Conservation (phyloP, 2,888 invertebrate species). For the Phanerotoma sp. region DNA sequence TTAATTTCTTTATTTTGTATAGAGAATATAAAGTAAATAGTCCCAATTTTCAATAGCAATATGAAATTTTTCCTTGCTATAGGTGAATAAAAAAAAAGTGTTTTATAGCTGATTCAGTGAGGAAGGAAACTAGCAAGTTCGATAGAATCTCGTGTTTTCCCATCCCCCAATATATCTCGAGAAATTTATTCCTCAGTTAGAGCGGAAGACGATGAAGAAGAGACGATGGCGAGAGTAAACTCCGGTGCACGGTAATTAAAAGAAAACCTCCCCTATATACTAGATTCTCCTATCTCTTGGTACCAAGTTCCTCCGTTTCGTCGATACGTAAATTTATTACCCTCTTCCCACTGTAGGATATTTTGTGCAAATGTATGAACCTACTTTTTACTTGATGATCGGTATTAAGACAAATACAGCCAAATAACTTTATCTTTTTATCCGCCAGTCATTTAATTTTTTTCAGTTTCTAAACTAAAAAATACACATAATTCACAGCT, state of each 20-base stretch:
- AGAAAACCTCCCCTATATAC: slow-evolving; percentile 19
- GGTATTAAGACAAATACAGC: neutral
- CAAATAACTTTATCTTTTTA: neutral
- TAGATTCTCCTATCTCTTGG: slow-evolving; percentile 1
- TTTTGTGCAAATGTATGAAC: neutral
- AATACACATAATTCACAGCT: neutral
- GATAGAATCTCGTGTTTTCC: slow-evolving; percentile 23
- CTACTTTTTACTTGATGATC: slow-evolving; percentile 3
- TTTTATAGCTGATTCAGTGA: neutral
- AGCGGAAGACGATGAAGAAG: slow-evolving; percentile 7
- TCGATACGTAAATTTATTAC: slow-evolving; percentile 34
- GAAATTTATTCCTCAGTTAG: slow-evolving; percentile 25
- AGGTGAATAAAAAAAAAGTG: too few relatives aligned
- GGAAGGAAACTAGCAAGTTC: slow-evolving; percentile 31
- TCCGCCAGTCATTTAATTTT: neutral
- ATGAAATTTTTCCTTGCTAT: too few relatives aligned
- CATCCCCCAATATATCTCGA: neutral
- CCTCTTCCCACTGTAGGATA: slow-evolving; percentile 12
- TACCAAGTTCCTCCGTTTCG: slow-evolving; percentile 8
- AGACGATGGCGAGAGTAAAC: slow-evolving; percentile 23
- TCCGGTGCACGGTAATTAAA: slow-evolving; percentile 31
- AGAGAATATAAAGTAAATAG: too few relatives aligned
- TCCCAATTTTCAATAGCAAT: too few relatives aligned
- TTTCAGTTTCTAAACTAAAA: neutral
- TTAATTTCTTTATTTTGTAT: too few relatives aligned